Evolutionary conservation across 1,140 invertebrate species (phyloP).

Genomic region (Aphaenogaster floridana): DNA sequence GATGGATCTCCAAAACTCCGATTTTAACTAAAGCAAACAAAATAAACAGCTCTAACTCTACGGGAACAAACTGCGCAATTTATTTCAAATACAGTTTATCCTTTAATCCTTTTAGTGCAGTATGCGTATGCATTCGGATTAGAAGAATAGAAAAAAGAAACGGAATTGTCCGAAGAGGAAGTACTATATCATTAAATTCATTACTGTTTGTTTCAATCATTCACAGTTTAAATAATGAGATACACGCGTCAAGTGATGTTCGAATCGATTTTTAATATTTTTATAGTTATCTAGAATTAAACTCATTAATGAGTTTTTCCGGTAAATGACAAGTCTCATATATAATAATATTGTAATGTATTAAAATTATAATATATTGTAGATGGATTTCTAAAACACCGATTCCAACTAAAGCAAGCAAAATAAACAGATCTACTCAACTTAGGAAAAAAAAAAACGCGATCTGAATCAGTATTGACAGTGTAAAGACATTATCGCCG

Average conservation of each 20-base stretch:
- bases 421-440: neutral
- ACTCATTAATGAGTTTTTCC: neutral
- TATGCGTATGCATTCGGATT: neutral
- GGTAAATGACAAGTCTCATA: neutral
- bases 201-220: neutral
- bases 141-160: neutral
- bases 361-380: neutral
- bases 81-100: neutral
- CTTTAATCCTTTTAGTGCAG: neutral
- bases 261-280: neutral
- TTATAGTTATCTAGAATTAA: neutral
- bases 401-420: neutral
- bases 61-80: too few species aligned
- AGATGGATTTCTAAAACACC: neutral
- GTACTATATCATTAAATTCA: neutral
- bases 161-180: neutral
- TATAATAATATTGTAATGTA: neutral
- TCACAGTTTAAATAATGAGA: neutral
- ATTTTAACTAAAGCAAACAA: too few species aligned
- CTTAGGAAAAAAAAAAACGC: neutral
- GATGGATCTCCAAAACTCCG: too few species aligned
- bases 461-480: slow-evolving; percentile 23
- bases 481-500: slow-evolving; percentile 49
- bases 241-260: neutral
- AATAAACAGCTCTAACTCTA: too few species aligned